phyloP scores from a whole-genome alignment of 92 coral and sea anemone genomes.

The Muricea muricata region DNA sequence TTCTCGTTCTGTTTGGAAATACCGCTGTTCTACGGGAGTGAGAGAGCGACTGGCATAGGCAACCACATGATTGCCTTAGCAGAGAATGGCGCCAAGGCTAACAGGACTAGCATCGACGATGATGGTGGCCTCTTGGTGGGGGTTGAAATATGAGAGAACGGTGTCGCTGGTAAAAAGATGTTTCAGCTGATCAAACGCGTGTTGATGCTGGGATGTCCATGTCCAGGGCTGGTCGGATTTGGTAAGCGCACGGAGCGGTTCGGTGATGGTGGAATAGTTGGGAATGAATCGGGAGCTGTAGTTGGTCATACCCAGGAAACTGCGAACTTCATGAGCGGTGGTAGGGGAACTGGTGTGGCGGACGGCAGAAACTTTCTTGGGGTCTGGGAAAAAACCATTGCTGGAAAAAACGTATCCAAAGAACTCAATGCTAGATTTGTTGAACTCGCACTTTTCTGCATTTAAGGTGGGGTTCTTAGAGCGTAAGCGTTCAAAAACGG shows the following conservation, averaged over 20 bases:
- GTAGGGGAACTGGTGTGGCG: slow-evolving; percentile 29
- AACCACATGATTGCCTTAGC: not conserved
- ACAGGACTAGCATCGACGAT: slow-evolving; percentile 14
- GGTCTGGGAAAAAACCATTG: slow-evolving; percentile 48
- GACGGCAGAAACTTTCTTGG: slow-evolving; percentile 43
- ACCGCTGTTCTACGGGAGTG: not conserved
- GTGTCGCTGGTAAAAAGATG: not conserved
- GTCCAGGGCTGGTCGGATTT: not conserved
- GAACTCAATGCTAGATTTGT: slow-evolving; percentile 28
- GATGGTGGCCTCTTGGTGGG: not conserved
- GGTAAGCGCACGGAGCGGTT: not conserved
- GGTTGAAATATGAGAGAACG: slow-evolving; percentile 13
- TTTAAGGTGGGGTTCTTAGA: slow-evolving; percentile 10
- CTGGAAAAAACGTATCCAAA: slow-evolving; percentile 33
- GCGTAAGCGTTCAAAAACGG: slow-evolving; percentile 2
- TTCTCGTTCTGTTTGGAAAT: not conserved
- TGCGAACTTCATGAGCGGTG: slow-evolving; percentile 43
- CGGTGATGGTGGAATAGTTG: not conserved
- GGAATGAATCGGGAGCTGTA: slow-evolving; percentile 28
- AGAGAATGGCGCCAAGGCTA: slow-evolving; percentile 27
- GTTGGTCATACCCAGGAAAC: slow-evolving; percentile 42
- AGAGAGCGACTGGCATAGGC: not conserved
- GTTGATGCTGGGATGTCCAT: slow-evolving; percentile 2
- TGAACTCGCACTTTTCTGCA: slow-evolving; percentile 32
- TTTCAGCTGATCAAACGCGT: not conserved